phyloP scores from a whole-genome alignment of 2,888 invertebrate species.

The Hydraecia micacea region DNA sequence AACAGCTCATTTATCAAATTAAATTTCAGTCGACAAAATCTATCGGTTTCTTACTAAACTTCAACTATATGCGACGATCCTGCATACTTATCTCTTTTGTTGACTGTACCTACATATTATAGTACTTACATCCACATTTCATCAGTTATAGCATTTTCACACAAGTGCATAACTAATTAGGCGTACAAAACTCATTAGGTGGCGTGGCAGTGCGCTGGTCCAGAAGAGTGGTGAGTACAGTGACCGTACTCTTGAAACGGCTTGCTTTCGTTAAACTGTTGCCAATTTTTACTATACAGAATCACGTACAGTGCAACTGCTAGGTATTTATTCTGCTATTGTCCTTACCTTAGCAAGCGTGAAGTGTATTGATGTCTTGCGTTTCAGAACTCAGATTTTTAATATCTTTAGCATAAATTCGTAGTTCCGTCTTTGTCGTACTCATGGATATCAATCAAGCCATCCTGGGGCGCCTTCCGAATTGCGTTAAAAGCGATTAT shows the following conservation, averaged over 20 bases:
- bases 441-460: not conserved
- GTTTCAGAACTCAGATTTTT: not conserved
- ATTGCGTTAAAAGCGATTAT: no score
- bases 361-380: not conserved
- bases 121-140: no score
- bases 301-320: not conserved
- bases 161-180: not conserved
- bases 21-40: no score
- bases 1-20: no score
- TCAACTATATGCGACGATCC: no score
- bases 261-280: not conserved
- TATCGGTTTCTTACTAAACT: no score
- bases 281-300: not conserved
- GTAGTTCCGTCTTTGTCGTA: not conserved
- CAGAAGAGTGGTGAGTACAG: not conserved
- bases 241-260: not conserved
- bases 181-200: not conserved
- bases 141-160: no score
- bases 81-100: no score
- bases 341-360: not conserved
- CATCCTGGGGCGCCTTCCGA: no score
- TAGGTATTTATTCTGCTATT: not conserved
- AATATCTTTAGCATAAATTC: constrained; percentile 3
- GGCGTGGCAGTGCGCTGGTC: no score
- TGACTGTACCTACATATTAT: no score